These are phyloP conservation scores for Venturia canescens DNA, from an alignment of 1,140 invertebrate species.

Conservation along the genomic window DNA sequence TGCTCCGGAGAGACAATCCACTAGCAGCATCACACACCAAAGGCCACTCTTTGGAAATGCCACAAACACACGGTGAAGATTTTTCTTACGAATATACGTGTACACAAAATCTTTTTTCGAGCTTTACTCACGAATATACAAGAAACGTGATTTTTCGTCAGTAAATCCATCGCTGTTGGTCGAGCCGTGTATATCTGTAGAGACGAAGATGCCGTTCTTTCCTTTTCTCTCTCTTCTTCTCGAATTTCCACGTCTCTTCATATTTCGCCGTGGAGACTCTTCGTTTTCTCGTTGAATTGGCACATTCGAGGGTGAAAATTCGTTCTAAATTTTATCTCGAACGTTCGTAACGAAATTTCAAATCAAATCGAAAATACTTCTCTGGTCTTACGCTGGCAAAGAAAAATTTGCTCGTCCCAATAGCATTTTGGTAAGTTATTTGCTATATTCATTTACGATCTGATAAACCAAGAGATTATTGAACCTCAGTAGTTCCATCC, in stretches of 20 bases:
- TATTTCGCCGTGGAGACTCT: slow-evolving; percentile 34
- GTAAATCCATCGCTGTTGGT: slow-evolving; percentile 38
- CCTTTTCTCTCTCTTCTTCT: slow-evolving; percentile 46
- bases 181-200: slow-evolving; percentile 40
- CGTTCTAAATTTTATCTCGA: background rate
- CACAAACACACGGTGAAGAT: background rate
- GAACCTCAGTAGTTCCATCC: too few relatives aligned
- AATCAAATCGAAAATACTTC: slow-evolving; percentile 17
- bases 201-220: background rate
- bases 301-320: background rate
- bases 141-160: slow-evolving; percentile 22
- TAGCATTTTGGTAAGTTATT: too few relatives aligned
- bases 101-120: background rate
- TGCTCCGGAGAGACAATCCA: background rate
- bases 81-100: background rate
- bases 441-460: too few relatives aligned
- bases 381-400: background rate
- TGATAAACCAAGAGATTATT: too few relatives aligned
- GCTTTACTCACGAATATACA: slow-evolving; percentile 24
- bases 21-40: slow-evolving; percentile 16
- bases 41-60: background rate
- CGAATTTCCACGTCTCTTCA: background rate
- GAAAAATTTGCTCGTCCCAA: too few relatives aligned
- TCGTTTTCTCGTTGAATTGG: slow-evolving; percentile 40
- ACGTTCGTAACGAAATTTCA: slow-evolving; percentile 1